Percentiles rank a stretch among this genome's conserved stretches.
phyloP scores from a whole-genome alignment of 1,140 invertebrate species.

The Drosophila lacteicornis region DNA sequence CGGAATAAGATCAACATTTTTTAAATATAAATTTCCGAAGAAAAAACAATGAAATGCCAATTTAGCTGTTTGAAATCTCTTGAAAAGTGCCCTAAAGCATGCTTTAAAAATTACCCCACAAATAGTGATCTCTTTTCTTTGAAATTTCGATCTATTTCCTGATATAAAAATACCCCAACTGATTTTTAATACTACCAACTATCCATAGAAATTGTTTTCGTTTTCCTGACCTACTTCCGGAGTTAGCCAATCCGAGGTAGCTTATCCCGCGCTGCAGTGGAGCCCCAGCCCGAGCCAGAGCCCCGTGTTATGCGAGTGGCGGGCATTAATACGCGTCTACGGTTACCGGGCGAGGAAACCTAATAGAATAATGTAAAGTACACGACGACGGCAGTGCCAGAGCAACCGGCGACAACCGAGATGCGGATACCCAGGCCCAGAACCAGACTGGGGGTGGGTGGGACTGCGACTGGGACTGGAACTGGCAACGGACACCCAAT shows the following conservation, averaged over 20 bases:
- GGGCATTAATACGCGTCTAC: constrained; percentile 73
- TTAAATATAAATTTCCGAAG: no score
- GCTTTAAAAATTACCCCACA: no score
- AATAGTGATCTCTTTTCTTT: no score
- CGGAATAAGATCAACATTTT: no score
- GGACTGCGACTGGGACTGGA: constrained; percentile 6
- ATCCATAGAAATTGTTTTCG: constrained; percentile 1
- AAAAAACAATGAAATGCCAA: no score
- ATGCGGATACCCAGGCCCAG: constrained; percentile 37
- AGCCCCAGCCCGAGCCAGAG: constrained; percentile 3
- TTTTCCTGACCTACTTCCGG: constrained; percentile 34
- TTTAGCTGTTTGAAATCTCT: no score
- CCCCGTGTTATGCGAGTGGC: constrained; percentile 59
- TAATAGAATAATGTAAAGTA: constrained; percentile 84
- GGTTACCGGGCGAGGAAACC: constrained; percentile 72
- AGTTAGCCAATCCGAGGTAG: constrained; percentile 5
- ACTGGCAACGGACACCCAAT: constrained; percentile 53
- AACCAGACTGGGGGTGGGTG: constrained; percentile 2
- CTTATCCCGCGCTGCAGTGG: constrained; percentile 39
- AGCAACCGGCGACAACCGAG: constrained; percentile 47
- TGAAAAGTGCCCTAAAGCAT: no score
- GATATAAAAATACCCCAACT: no score
- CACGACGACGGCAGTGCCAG: constrained; percentile 43
- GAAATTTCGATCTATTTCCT: no score
- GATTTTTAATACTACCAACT: neutral